Conservation (phyloP, 92 coral and sea anemone genomes). For the Bergia sp. region DNA sequence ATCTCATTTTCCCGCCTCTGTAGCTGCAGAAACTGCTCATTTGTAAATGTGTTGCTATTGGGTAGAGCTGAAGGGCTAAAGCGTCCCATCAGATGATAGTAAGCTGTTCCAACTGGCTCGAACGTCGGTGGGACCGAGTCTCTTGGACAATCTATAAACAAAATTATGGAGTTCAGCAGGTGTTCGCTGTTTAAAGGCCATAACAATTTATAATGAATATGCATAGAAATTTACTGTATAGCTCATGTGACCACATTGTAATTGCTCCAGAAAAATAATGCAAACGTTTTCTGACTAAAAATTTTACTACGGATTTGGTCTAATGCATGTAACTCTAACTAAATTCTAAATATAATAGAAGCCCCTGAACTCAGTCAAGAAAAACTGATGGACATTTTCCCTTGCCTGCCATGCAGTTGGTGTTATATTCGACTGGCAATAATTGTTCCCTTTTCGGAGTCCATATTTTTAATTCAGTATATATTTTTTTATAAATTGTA, state of each 20-base stretch:
- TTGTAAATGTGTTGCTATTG: constrained; percentile 57
- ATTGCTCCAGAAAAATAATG: background rate
- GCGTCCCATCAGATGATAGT: constrained; percentile 9
- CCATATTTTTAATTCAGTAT: background rate
- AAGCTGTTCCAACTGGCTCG: constrained; percentile 17
- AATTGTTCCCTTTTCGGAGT: background rate
- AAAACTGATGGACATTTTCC: background rate
- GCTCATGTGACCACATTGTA: background rate
- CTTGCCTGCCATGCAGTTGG: background rate
- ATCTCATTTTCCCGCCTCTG: constrained; percentile 40
- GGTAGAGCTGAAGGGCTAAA: constrained; percentile 42
- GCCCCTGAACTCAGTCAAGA: background rate
- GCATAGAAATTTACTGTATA: background rate
- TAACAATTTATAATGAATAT: background rate
- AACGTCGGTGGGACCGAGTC: constrained; percentile 40
- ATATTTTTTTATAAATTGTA: too few species aligned
- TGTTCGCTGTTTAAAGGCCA: background rate
- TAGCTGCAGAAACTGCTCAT: constrained; percentile 47
- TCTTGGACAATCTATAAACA: constrained; percentile 30
- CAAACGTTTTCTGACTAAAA: background rate
- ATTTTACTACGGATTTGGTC: too few species aligned
- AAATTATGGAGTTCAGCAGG: background rate
- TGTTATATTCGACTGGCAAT: constrained; percentile 2
- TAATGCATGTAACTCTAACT: background rate
- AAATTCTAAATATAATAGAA: too few species aligned